phyloP scores from a whole-genome alignment of 2,888 invertebrate genomes.

The Drosophila neonasuta region DNA sequence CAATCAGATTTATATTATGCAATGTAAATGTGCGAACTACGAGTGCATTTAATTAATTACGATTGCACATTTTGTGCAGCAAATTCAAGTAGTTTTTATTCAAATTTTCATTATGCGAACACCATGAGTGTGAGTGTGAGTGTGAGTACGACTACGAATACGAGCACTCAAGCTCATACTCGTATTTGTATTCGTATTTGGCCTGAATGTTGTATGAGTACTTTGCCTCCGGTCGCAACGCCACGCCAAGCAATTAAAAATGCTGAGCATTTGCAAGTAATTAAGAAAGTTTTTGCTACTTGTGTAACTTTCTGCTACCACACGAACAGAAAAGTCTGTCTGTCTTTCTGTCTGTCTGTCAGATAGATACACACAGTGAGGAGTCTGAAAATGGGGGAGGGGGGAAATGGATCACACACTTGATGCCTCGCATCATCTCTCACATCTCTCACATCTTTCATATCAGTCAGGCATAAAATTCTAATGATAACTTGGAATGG shows the following conservation, averaged over 20 bases:
- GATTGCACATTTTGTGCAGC: slow-evolving; percentile 11
- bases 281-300: slow-evolving; percentile 40
- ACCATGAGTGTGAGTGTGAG: background rate
- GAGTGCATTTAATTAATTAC: slow-evolving; percentile 5
- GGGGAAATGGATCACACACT: slow-evolving; percentile 5
- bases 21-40: slow-evolving; percentile 6
- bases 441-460: slow-evolving; percentile 25
- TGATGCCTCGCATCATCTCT: slow-evolving; percentile 18
- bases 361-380: background rate
- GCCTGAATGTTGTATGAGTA: background rate
- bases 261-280: slow-evolving; percentile 13
- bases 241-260: slow-evolving; percentile 38
- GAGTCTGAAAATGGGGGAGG: slow-evolving; percentile 1
- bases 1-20: background rate
- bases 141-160: background rate
- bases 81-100: slow-evolving; percentile 10
- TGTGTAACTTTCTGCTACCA: slow-evolving; percentile 5
- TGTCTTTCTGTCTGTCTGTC: background rate
- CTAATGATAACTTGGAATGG: slow-evolving; percentile 45
- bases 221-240: background rate
- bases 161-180: background rate
- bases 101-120: slow-evolving; percentile 14
- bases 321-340: background rate
- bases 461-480: slow-evolving; percentile 48
- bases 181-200: background rate